These are phyloP conservation scores for Nyctibius bracteatus DNA, from an alignment of 2,113 vertebrate genomes.

Conservation along the genomic window DNA sequence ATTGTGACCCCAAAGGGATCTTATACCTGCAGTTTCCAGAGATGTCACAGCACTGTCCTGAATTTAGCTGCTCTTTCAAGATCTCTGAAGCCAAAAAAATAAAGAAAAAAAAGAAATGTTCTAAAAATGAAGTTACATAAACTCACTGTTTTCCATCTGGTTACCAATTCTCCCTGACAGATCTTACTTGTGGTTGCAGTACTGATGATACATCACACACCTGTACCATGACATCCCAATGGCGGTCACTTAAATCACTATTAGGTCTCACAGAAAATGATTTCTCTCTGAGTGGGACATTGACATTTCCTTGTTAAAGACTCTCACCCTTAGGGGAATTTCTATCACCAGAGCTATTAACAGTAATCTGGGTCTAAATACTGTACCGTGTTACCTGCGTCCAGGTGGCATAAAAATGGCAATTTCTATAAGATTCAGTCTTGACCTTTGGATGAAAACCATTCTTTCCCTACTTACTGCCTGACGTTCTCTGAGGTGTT, in stretches of 20 bases:
- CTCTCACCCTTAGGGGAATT: constrained; percentile 28
- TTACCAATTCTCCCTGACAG: background rate
- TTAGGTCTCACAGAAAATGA: constrained; percentile 24
- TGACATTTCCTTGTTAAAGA: constrained; percentile 69
- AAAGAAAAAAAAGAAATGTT: no score
- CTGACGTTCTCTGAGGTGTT: constrained; percentile 1
- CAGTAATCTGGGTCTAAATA: constrained; percentile 47
- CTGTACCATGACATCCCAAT: background rate
- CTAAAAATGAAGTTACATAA: background rate
- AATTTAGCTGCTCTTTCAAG: background rate
- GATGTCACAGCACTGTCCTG: background rate
- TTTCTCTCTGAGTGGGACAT: constrained; percentile 19
- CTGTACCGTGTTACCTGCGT: background rate
- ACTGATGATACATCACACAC: background rate
- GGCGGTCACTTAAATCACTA: constrained; percentile 28
- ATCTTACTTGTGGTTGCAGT: background rate
- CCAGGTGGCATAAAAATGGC: constrained; percentile 62
- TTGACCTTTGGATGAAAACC: constrained; percentile 67
- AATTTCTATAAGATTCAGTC: constrained; percentile 45
- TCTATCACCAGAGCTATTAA: constrained; percentile 57
- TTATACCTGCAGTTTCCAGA: background rate
- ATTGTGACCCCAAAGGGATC: background rate
- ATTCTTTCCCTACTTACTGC: background rate
- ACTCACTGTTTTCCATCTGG: background rate
- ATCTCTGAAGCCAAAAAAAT: background rate